A percentile compares a stretch with the other conserved stretches of the same genome.
Evolutionary conservation across 2,888 invertebrate genomes (phyloP).

Genomic region (Nomada goodeniana): DNA sequence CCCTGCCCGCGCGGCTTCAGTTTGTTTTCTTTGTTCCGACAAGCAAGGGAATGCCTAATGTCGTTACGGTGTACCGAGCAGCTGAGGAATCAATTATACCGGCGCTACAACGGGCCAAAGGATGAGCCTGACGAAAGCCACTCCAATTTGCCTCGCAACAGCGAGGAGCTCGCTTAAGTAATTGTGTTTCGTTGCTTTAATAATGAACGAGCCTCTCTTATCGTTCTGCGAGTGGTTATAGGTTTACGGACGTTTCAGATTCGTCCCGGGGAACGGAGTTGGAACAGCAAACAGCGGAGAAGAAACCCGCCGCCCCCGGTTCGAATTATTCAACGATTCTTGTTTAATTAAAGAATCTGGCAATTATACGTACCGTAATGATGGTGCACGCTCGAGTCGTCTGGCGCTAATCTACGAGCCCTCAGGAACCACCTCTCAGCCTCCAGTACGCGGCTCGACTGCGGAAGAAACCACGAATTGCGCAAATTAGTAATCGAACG

Average conservation of each 20-base stretch:
- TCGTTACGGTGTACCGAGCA: conserved; percentile 20
- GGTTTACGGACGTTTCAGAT: not conserved
- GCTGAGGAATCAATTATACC: conserved; percentile 63
- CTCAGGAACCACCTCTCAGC: conserved; percentile 96
- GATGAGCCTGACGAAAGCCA: conserved; percentile 27
- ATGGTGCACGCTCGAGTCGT: conserved; percentile 93
- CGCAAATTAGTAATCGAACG: conserved; percentile 16
- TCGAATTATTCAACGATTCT: conserved; percentile 19
- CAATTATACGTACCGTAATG: conserved; percentile 91
- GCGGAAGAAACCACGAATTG: conserved; percentile 61
- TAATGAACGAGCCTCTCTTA: conserved; percentile 52
- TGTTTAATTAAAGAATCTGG: conserved; percentile 8
- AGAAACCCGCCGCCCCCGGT: not conserved
- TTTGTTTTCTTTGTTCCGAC: conserved; percentile 6
- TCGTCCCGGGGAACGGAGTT: not conserved
- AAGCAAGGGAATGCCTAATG: conserved; percentile 22
- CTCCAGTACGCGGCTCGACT: conserved; percentile 92
- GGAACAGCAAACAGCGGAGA: not conserved
- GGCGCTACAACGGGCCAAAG: conserved; percentile 37
- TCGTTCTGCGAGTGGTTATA: conserved; percentile 28
- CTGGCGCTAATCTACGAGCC: conserved; percentile 92
- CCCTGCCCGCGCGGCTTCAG: not conserved
- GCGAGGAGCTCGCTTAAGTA: conserved; percentile 34
- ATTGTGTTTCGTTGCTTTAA: conserved; percentile 61
- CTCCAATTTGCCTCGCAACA: conserved; percentile 45